Evolutionary conservation across 2,113 vertebrate species (phyloP).

Genomic region (Upupa epops): DNA sequence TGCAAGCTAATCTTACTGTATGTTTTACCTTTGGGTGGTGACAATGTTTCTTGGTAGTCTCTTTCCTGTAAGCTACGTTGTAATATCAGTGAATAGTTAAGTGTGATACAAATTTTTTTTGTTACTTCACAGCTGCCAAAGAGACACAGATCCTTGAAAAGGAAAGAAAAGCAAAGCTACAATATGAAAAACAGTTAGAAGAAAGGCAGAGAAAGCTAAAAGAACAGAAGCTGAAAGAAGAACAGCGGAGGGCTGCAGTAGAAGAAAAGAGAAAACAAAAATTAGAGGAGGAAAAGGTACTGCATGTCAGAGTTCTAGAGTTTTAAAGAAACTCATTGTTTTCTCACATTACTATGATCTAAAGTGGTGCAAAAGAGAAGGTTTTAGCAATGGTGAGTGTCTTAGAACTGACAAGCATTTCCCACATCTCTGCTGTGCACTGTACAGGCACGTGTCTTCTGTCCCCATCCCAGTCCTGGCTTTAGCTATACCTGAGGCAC

Average conservation of each 20-base stretch:
- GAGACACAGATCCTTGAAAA: constrained; percentile 91
- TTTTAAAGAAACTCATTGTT: background rate
- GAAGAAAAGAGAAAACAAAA: constrained; percentile 93
- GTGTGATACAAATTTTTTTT: background rate
- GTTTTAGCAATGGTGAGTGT: background rate
- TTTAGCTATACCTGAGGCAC: background rate
- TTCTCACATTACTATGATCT: background rate
- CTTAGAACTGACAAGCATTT: background rate
- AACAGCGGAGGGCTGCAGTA: constrained; percentile 86
- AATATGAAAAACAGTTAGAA: constrained; percentile 90
- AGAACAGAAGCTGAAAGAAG: constrained; percentile 90
- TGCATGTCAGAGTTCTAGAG: background rate
- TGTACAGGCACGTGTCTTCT: background rate
- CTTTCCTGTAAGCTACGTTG: background rate
- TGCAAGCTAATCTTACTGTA: background rate
- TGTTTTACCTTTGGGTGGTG: background rate
- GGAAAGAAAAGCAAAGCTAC: constrained; percentile 88
- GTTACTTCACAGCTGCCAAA: constrained; percentile 78
- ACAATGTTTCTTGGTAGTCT: background rate
- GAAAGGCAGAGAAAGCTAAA: constrained; percentile 88
- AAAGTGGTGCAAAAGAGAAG: background rate
- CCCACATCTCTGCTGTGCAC: background rate
- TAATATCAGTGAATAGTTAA: background rate
- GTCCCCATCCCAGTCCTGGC: background rate
- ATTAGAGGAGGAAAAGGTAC: constrained; percentile 90